Conservation (phyloP, 2,888 invertebrate species). For the Hyles lineata region DNA sequence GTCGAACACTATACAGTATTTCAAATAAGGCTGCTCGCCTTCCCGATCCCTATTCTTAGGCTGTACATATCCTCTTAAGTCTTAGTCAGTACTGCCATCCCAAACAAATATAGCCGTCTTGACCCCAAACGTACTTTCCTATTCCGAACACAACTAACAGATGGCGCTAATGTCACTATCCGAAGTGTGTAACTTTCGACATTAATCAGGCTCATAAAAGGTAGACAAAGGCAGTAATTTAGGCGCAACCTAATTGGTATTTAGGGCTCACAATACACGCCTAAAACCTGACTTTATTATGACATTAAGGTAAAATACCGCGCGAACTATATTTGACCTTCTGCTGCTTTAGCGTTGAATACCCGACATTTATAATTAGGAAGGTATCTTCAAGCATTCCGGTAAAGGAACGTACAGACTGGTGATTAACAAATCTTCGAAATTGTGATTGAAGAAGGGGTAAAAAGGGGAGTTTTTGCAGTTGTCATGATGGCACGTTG, state of each 20-base stretch:
- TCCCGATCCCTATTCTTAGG: too few species aligned
- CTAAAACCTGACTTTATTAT: constrained; percentile 47
- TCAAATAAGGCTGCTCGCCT: too few species aligned
- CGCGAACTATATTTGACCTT: constrained; percentile 42
- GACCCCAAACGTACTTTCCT: not conserved
- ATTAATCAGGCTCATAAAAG: constrained; percentile 18
- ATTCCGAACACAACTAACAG: constrained; percentile 6
- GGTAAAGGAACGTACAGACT: not conserved
- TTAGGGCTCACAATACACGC: constrained; percentile 38
- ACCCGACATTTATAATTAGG: constrained; percentile 15
- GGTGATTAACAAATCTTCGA: not conserved
- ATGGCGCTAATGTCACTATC: constrained; percentile 8
- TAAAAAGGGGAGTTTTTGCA: too few species aligned
- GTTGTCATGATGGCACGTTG: too few species aligned
- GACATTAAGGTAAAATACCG: constrained; percentile 62
- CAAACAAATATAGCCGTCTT: not conserved
- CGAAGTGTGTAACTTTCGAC: constrained; percentile 9
- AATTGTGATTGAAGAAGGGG: too few species aligned
- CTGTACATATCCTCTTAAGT: not conserved
- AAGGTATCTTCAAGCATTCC: constrained; percentile 26
- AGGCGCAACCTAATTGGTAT: constrained; percentile 39
- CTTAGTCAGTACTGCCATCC: not conserved
- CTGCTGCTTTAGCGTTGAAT: constrained; percentile 38
- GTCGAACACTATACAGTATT: too few species aligned
- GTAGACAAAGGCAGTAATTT: constrained; percentile 20